These are phyloP conservation scores for Manduca sexta DNA, from an alignment of 1,140 invertebrate genomes.

Conservation along the genomic window DNA sequence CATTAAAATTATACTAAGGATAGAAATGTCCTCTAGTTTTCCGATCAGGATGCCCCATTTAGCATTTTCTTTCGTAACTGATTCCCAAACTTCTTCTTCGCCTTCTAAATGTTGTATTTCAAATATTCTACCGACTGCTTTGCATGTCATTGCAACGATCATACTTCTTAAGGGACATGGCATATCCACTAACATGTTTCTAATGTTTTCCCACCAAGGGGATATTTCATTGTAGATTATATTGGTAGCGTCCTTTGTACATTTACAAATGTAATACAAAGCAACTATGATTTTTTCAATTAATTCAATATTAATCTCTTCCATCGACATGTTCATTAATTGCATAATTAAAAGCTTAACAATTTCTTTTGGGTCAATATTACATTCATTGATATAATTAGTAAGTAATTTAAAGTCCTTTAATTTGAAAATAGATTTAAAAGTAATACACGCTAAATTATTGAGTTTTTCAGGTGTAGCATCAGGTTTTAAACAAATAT, in stretches of 20 bases:
- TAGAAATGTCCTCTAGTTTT: conserved; percentile 91
- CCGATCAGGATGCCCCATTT: conserved; percentile 89
- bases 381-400: conserved; percentile 69
- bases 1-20: conserved; percentile 81
- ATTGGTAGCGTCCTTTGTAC: conserved; percentile 51
- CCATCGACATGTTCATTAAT: conserved; percentile 75
- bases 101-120: conserved; percentile 55
- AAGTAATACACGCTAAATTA: conserved; percentile 75
- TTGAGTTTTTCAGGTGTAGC: conserved; percentile 52
- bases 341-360: conserved; percentile 79
- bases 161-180: conserved; percentile 81
- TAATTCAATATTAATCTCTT: conserved; percentile 66
- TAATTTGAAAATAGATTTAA: conserved; percentile 75
- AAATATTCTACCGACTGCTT: conserved; percentile 76
- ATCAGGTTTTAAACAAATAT: conserved; percentile 55
- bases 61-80: conserved; percentile 87
- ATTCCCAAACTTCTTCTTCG: conserved; percentile 85
- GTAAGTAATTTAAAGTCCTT: conserved; percentile 68
- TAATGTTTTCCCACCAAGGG: conserved; percentile 83
- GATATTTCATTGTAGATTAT: conserved; percentile 79
- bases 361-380: conserved; percentile 75
- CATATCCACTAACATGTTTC: conserved; percentile 81
- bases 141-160: conserved; percentile 84
- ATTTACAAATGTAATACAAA: conserved; percentile 60
- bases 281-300: conserved; percentile 70